Evolutionary conservation across 2,888 invertebrate species (phyloP).

Genomic region (Biston betularia): DNA sequence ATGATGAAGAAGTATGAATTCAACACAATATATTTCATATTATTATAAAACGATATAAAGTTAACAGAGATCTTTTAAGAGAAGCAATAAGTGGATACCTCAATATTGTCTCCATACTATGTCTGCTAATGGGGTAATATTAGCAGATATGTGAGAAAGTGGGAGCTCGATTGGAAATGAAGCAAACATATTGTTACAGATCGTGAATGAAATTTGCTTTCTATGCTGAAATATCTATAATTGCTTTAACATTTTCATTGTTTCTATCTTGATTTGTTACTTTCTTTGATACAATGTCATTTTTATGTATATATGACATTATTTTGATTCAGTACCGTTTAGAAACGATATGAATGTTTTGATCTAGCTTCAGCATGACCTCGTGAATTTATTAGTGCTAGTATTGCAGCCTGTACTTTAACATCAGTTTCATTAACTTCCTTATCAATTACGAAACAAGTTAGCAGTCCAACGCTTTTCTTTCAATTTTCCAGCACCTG

Average conservation of each 20-base stretch:
- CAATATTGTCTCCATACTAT: slow-evolving; percentile 57
- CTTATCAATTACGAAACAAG: slow-evolving; percentile 31
- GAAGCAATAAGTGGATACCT: slow-evolving; percentile 44
- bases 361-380: not conserved
- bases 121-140: slow-evolving; percentile 57
- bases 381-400: slow-evolving; percentile 21
- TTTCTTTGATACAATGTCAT: not conserved
- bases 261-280: not conserved
- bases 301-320: not conserved
- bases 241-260: slow-evolving; percentile 23
- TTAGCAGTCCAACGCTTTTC: slow-evolving; percentile 34
- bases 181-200: slow-evolving; percentile 30
- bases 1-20: no score
- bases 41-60: not conserved
- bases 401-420: slow-evolving; percentile 8
- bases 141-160: slow-evolving; percentile 54
- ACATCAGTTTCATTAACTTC: slow-evolving; percentile 25
- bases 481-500: slow-evolving; percentile 40
- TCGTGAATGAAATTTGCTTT: slow-evolving; percentile 38
- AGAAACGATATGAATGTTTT: not conserved
- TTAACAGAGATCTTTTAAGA: slow-evolving; percentile 36
- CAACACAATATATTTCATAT: no score
- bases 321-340: not conserved
- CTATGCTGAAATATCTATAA: slow-evolving; percentile 37
- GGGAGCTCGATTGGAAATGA: slow-evolving; percentile 31